Conservation (phyloP, 2,113 vertebrate species). For the Ramphastos sulfuratus region DNA sequence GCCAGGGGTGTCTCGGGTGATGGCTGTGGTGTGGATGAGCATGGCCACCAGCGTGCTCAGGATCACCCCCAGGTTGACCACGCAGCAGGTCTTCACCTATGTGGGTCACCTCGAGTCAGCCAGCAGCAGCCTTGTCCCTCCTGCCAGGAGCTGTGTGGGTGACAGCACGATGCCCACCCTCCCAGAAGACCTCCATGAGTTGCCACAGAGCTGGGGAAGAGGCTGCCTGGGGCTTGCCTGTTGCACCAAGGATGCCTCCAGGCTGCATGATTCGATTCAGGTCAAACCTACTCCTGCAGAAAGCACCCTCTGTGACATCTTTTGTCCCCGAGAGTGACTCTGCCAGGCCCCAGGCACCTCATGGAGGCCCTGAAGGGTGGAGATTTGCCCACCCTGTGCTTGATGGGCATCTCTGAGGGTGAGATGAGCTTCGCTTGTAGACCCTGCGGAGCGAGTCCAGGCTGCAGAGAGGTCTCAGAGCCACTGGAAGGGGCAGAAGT, state of each 20-base stretch:
- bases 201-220: fast-evolving
- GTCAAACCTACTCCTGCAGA: neutral
- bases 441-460: neutral
- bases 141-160: neutral
- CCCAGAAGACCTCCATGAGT: neutral
- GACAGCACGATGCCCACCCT: neutral
- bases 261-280: fast-evolving
- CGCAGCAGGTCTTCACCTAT: constrained; percentile 32
- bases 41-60: constrained; percentile 23
- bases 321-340: neutral
- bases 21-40: neutral
- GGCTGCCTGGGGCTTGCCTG: no score
- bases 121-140: neutral
- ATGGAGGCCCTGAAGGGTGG: fast-evolving
- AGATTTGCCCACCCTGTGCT: neutral
- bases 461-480: neutral
- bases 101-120: neutral
- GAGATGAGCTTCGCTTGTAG: neutral
- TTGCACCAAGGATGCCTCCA: neutral
- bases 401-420: fast-evolving
- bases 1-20: fast-evolving
- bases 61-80: neutral
- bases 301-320: neutral
- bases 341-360: neutral
- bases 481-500: neutral